Conservation (phyloP, 2,113 vertebrate species). For the Ctenodactylus gundi region DNA sequence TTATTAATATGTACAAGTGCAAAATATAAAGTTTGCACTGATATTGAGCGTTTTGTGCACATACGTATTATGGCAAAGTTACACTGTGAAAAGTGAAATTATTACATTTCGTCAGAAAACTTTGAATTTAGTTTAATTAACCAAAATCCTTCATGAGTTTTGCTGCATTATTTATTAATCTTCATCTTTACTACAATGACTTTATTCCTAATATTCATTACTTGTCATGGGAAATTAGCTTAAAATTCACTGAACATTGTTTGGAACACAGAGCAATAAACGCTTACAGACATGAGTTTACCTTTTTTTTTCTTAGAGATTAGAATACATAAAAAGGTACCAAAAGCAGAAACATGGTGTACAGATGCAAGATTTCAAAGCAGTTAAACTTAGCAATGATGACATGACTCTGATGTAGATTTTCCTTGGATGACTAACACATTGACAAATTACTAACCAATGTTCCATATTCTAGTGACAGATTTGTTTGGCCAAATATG, state of each 20-base stretch:
- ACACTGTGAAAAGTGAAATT: conserved; percentile 38
- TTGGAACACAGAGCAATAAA: conserved; percentile 44
- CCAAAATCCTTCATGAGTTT: conserved; percentile 1
- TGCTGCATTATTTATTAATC: conserved; percentile 53
- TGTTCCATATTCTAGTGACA: background rate
- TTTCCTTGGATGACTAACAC: background rate
- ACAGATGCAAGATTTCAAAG: conserved; percentile 22
- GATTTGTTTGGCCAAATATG: background rate
- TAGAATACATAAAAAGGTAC: conserved; percentile 63
- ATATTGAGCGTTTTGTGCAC: too few species aligned
- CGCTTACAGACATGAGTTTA: conserved; percentile 54
- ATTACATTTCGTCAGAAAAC: background rate
- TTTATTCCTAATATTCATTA: conserved; percentile 35
- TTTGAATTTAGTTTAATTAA: conserved; percentile 36
- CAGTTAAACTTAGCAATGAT: background rate
- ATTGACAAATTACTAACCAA: background rate
- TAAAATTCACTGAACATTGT: conserved; percentile 54
- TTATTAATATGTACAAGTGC: too few species aligned
- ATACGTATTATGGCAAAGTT: too few species aligned
- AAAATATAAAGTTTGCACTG: too few species aligned
- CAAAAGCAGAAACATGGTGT: background rate
- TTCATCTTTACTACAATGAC: conserved; percentile 59
- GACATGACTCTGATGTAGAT: background rate
- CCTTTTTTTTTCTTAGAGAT: conserved; percentile 55
- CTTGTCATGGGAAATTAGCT: conserved; percentile 67